Evolutionary conservation across 2,888 invertebrate genomes (phyloP).

Genomic region (Petrolisthes manimaculis): DNA sequence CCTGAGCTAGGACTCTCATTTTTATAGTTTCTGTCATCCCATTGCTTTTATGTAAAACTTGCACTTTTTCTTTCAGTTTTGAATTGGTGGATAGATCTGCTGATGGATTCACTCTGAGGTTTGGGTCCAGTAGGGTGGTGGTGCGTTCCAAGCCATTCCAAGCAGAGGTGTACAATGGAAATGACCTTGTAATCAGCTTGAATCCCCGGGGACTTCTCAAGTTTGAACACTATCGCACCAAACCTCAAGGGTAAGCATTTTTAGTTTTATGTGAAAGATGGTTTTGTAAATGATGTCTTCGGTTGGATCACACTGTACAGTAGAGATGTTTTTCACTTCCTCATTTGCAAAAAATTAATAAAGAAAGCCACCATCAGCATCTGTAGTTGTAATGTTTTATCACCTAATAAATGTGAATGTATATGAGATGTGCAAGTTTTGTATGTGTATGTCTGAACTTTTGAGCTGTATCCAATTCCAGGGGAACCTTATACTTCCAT

Average conservation of each 20-base stretch:
- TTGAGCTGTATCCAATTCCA: no score
- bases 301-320: no score
- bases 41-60: background rate
- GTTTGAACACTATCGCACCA: slow-evolving; percentile 87
- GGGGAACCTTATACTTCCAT: no score
- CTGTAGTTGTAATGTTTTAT: no score
- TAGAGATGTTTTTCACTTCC: no score
- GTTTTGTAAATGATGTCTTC: no score
- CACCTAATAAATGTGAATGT: no score
- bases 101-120: slow-evolving; percentile 74
- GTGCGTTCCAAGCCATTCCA: slow-evolving; percentile 84
- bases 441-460: no score
- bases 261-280: no score
- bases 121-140: slow-evolving; percentile 76
- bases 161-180: slow-evolving; percentile 81
- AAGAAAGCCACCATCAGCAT: no score
- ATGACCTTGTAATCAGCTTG: slow-evolving; percentile 80
- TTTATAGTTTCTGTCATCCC: background rate
- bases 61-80: slow-evolving; percentile 71
- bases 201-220: slow-evolving; percentile 92
- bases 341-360: no score
- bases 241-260: slow-evolving; percentile 73
- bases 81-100: slow-evolving; percentile 74
- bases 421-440: no score
- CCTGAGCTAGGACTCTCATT: background rate